Evolutionary conservation across 2,113 vertebrate genomes (phyloP), one percentile per base, ranked within the genome.

Genomic region (Trematomus loennbergii): DNA sequence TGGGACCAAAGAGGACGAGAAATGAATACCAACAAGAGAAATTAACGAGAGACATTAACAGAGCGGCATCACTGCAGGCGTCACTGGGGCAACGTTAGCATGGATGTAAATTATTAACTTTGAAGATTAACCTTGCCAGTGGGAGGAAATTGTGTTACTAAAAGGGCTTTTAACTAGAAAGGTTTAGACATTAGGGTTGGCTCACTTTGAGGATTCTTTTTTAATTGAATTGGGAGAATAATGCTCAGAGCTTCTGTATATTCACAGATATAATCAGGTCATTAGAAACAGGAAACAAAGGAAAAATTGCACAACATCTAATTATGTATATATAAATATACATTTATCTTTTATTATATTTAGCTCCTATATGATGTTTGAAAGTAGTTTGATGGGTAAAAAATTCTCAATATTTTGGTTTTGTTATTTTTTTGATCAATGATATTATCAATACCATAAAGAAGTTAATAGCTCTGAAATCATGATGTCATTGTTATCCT

Each of bases 11-110:
- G 72, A 79, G 46, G 69, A 59, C 12, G 4, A 60, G 52, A 62
- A 60, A 57, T 72, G 59, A 86, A 79, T 49, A 67, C 50, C 63
- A 83, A 74, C 65, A 72, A 64, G 58, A 75, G 66, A 82, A 81
- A 76, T 78, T 43, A 87, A 77, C 43, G n/a, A 46, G 70, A 75
- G 55, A 15, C 70, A 72, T 78, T 60, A 78, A 50, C 57, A 40
- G 20, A 75, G 33, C 1, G 3, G n/a, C 16, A 1, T 54, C 65
- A 53, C 71, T 12, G 61, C 64, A 63, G 29, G 63, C 64, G 15
- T 55, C 65, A 55, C 59, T 8, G 25, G 33, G 65, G 64, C 59
- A 62, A 72, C 7, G 22, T 12, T 81, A n/a, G 18, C 20, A 46
- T 29, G 72, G 16, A 67, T 73, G 79, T 49, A 57, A 70, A 71